A percentile compares a stretch with the other conserved stretches of the same genome.
phyloP scores from a whole-genome alignment of 2,797 vertebrate genomes.

The Acrossocheilus wenchowensis region DNA sequence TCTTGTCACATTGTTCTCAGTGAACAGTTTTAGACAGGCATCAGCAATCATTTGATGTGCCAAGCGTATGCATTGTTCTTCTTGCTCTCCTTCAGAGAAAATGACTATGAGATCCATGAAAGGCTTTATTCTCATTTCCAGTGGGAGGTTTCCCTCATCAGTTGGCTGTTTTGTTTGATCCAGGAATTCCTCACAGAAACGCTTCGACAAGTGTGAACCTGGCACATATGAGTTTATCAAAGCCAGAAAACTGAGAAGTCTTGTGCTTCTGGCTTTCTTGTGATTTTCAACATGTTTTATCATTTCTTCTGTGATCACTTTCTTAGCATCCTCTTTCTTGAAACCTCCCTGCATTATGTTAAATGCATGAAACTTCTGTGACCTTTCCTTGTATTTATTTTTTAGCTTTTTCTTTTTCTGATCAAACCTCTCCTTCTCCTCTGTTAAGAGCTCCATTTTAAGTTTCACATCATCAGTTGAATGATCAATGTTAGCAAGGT shows the following conservation, averaged over 20 bases:
- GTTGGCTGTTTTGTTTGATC: background rate
- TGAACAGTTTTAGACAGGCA: background rate
- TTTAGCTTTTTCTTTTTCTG: background rate
- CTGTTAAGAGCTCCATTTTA: background rate
- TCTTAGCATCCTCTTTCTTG: background rate
- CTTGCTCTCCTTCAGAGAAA: background rate
- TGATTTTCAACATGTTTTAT: background rate
- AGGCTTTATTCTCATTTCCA: background rate
- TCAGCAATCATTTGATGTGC: constrained; percentile 39
- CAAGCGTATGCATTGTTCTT: constrained; percentile 10
- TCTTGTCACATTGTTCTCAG: background rate
- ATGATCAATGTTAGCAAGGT: background rate
- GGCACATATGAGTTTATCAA: constrained; percentile 44
- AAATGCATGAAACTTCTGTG: background rate
- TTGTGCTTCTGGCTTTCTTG: background rate
- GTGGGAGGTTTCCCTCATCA: too few species aligned
- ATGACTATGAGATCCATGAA: background rate
- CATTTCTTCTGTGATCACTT: background rate
- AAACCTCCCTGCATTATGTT: background rate
- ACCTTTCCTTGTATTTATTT: background rate
- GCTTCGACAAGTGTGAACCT: background rate
- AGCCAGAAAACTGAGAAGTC: constrained; percentile 44
- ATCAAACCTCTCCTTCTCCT: background rate
- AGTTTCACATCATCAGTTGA: background rate
- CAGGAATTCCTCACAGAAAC: background rate